Base-by-base conservation (phyloP, 2,888 invertebrate species). In the Idaea aversata region DNA sequence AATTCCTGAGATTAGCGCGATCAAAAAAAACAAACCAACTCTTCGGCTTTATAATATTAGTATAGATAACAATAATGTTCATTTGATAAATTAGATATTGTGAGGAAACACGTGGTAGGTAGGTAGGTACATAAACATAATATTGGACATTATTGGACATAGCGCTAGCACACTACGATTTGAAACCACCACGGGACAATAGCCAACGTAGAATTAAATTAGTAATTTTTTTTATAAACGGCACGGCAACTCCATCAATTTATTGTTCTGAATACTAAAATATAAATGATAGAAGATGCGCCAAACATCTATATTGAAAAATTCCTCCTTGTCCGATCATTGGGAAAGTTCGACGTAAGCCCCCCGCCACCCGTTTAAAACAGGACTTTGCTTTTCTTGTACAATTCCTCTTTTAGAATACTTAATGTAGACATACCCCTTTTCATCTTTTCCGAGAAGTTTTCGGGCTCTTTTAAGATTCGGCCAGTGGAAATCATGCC, bases 321-420 rank as follows among this genome's bases (percentile, higher is more conserved):
- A 87, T 89, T 88, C 85, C 83, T 85, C 75, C 80, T 82, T 85
- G 86, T 85, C 83, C 85, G 85, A 86, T 87, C 88, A 88, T 85
- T 87, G 85, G 83, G 80, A 90, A 88, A 86, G 85, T 90, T 87
- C 85, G 80, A 87, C 86, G 85, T 86, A 88, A 87, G 85, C 84
- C 83, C 80, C 83, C 82, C 75, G 67, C 71, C 72, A 70, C 79
- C 82, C 82, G 82, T 86, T 87, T 87, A 85, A 87, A 88, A 91
- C 91, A 90, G 88, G 90, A 87, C 86, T 90, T 90, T 90, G 90
- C 90, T 90, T 90, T 90, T 89, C 89, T 88, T 87, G 86, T 88
- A 88, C 88, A 87, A 87, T 87, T 87, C 84, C 80, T 88, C 88
- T 90, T 88, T 90, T 82, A 80, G 86, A 89, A 90, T 90, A 90